Evolutionary conservation across 2,113 vertebrate species (phyloP).

Genomic region (Xenotilapia flavipinnis): DNA sequence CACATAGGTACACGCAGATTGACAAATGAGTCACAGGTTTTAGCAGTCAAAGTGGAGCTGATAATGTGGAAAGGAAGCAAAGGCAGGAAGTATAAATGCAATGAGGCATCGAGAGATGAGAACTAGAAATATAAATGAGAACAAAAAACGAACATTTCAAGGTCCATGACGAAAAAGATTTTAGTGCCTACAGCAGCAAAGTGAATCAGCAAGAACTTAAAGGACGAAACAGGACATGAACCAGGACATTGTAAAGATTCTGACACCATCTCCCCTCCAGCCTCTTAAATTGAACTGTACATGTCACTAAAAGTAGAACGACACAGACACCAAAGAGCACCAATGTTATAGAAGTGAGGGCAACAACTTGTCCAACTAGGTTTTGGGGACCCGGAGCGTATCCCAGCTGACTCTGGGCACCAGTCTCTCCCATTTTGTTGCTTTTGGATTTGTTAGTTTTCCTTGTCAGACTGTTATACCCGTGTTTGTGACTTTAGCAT

Average conservation of each 20-base stretch:
- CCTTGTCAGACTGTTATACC: neutral
- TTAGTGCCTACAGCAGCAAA: neutral
- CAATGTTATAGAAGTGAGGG: neutral
- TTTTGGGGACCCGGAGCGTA: accelerated
- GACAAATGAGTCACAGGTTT: neutral
- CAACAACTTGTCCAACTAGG: neutral
- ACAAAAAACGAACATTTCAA: neutral
- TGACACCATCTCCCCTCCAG: neutral
- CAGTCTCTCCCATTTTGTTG: neutral
- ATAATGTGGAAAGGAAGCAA: neutral
- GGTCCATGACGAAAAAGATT: accelerated
- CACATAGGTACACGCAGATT: accelerated
- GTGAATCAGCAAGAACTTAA: neutral
- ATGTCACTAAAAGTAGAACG: accelerated
- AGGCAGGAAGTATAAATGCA: neutral
- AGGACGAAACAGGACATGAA: neutral
- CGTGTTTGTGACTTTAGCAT: neutral
- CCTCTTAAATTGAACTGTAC: neutral
- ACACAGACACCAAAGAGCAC: accelerated
- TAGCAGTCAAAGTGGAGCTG: neutral
- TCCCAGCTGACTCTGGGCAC: neutral
- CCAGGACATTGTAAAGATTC: accelerated
- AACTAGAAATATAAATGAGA: neutral
- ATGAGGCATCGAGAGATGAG: neutral
- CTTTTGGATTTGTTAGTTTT: neutral